phyloP scores from a whole-genome alignment of 2,113 vertebrate species.

The Seriola rivoliana region DNA sequence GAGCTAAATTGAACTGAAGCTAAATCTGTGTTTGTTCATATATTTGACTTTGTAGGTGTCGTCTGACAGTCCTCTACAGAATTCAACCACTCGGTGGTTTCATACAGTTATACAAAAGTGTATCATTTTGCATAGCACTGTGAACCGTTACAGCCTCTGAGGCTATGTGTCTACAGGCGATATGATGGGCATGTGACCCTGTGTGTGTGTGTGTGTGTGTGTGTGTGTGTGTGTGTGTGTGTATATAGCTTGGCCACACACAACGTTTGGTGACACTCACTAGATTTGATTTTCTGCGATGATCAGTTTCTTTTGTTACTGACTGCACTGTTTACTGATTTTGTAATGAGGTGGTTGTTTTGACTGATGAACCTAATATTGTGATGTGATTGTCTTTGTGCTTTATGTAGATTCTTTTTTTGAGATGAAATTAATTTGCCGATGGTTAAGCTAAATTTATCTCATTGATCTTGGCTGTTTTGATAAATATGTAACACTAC shows the following conservation, averaged over 20 bases:
- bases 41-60: not conserved
- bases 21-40: not conserved
- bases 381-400: too few relatives aligned
- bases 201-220: not conserved
- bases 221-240: not conserved
- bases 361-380: too few relatives aligned
- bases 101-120: not conserved
- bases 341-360: too few relatives aligned
- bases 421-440: too few relatives aligned
- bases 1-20: not conserved
- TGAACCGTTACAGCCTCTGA: not conserved
- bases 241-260: not conserved
- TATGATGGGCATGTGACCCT: too few relatives aligned
- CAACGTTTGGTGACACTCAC: too few relatives aligned
- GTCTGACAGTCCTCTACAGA: not conserved
- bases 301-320: too few relatives aligned
- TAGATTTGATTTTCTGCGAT: too few relatives aligned
- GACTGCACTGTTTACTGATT: too few relatives aligned
- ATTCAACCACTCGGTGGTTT: not conserved
- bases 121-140: not conserved
- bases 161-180: too few relatives aligned
- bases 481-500: not conserved
- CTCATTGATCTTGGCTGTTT: not conserved
- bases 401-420: too few relatives aligned
- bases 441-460: too few relatives aligned